These are phyloP conservation scores for Gadus chalcogrammus DNA, from an alignment of 2,113 vertebrate genomes.

Conservation along the genomic window DNA sequence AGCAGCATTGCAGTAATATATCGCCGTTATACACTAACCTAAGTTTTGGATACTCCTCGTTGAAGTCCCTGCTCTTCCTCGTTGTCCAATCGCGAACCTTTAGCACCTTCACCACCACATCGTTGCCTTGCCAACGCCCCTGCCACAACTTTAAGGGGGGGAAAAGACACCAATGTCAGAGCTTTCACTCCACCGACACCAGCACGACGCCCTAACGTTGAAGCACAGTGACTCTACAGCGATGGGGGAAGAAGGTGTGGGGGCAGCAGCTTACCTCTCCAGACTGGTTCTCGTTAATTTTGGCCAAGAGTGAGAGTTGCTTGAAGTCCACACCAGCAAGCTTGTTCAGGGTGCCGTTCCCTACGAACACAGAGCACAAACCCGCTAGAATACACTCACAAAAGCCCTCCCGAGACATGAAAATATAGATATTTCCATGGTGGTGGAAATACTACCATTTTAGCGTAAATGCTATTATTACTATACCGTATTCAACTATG, in stretches of 20 bases:
- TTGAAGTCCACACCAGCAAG: constrained; percentile 92
- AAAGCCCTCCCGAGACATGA: background rate
- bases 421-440: too few relatives aligned
- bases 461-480: too few relatives aligned
- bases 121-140: constrained; percentile 95
- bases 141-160: constrained; percentile 82
- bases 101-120: constrained; percentile 89
- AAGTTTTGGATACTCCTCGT: constrained; percentile 94
- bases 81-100: constrained; percentile 95
- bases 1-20: too few relatives aligned
- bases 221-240: background rate
- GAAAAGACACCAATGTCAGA: background rate
- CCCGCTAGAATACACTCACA: background rate
- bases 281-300: constrained; percentile 93
- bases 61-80: constrained; percentile 95
- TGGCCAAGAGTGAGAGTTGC: constrained; percentile 83
- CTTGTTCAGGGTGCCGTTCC: constrained; percentile 96
- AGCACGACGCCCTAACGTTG: background rate
- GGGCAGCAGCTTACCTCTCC: constrained; percentile 80
- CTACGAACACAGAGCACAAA: constrained; percentile 60
- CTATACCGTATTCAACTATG: too few relatives aligned
- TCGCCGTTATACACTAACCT: constrained; percentile 67
- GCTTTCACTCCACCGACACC: background rate
- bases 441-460: too few relatives aligned
- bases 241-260: background rate